phyloP scores from a whole-genome alignment of 2,888 invertebrate species.

The Ichneumon xanthorius region DNA sequence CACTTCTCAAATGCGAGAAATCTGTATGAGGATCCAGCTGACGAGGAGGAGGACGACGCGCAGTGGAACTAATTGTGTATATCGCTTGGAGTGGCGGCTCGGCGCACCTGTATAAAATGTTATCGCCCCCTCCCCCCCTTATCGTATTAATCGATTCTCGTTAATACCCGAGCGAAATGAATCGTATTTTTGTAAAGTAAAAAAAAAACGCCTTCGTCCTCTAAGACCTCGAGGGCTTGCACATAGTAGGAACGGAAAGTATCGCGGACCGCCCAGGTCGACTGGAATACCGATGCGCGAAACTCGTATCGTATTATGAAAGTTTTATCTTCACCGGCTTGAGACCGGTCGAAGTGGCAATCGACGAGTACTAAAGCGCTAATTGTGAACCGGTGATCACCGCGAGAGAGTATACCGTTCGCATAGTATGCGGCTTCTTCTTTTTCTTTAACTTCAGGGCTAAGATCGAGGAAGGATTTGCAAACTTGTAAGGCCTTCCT shows the following conservation, averaged over 20 bases:
- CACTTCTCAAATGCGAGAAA: constrained; percentile 25
- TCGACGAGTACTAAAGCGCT: constrained; percentile 75
- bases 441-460: constrained; percentile 5
- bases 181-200: constrained; percentile 54
- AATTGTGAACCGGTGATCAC: constrained; percentile 64
- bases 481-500: constrained; percentile 48
- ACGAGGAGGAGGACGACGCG: constrained; percentile 2
- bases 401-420: constrained; percentile 21
- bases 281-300: constrained; percentile 53
- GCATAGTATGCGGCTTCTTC: constrained; percentile 24
- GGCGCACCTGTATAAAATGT: constrained; percentile 53
- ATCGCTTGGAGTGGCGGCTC: constrained; percentile 3
- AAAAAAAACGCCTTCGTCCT: constrained; percentile 32
- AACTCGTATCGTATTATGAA: constrained; percentile 75
- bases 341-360: constrained; percentile 71
- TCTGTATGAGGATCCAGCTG: constrained; percentile 8
- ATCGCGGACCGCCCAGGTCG: constrained; percentile 78
- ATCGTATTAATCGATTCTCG: constrained; percentile 66
- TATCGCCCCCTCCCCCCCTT: constrained; percentile 43
- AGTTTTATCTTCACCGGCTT: constrained; percentile 73
- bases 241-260: constrained; percentile 47
- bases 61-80: constrained; percentile 36
- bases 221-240: constrained; percentile 32
- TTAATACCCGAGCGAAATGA: constrained; percentile 60
- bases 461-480: constrained; percentile 44